These are phyloP conservation scores for Scaptomyza tumidula DNA, from an alignment of 2,888 invertebrate genomes.

Conservation along the genomic window DNA sequence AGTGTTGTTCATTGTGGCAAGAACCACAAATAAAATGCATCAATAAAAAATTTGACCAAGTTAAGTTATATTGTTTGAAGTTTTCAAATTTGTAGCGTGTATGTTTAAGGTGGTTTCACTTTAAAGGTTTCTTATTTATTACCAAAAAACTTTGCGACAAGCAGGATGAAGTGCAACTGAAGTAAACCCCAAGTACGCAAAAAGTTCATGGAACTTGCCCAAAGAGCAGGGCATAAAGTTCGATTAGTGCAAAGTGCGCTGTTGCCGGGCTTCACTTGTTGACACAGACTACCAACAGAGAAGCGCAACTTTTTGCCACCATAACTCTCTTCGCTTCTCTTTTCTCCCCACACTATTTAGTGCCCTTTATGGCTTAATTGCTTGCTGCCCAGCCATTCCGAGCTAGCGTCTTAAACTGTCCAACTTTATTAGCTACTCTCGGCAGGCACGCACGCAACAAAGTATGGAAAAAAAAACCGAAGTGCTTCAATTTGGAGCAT, in stretches of 20 bases:
- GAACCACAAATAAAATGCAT: slow-evolving; percentile 5
- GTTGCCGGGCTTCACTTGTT: slow-evolving; percentile 57
- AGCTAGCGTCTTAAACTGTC: slow-evolving; percentile 52
- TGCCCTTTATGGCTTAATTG: slow-evolving; percentile 60
- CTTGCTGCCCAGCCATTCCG: slow-evolving; percentile 44
- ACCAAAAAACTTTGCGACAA: slow-evolving; percentile 28
- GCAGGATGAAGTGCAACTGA: slow-evolving; percentile 11
- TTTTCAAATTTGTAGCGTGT: slow-evolving; percentile 21
- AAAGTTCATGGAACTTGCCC: slow-evolving; percentile 52
- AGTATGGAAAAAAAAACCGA: slow-evolving; percentile 16
- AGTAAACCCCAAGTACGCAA: slow-evolving; percentile 24
- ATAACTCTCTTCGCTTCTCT: slow-evolving; percentile 1
- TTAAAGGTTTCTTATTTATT: slow-evolving; percentile 57
- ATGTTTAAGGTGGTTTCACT: slow-evolving; percentile 16
- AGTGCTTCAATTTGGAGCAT: neutral
- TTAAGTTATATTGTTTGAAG: slow-evolving; percentile 29
- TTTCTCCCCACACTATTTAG: slow-evolving; percentile 24
- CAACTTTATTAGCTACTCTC: slow-evolving; percentile 65
- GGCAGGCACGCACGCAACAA: slow-evolving; percentile 58
- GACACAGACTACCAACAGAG: slow-evolving; percentile 34
- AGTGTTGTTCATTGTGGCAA: neutral
- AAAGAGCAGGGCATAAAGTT: slow-evolving; percentile 63
- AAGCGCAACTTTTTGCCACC: slow-evolving; percentile 32
- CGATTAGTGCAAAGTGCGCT: slow-evolving; percentile 65
- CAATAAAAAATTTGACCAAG: slow-evolving; percentile 33